Conservation (phyloP, 1,140 invertebrate species). For the Aphidius ervi region DNA sequence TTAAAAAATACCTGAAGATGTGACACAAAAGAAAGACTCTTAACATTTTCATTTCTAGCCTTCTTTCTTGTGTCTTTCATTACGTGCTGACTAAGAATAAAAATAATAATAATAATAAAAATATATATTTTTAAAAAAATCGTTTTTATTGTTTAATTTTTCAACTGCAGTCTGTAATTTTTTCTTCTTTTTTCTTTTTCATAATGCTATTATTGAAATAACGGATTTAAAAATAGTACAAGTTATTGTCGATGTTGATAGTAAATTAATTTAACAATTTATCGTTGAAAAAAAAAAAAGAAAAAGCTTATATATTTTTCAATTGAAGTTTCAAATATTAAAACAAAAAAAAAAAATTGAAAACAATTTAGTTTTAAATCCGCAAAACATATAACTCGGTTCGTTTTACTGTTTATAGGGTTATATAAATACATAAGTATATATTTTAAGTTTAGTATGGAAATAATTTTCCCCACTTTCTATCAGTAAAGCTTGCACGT, state of each 20-base stretch:
- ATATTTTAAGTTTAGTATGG: neutral
- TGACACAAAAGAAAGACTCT: neutral
- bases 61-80: slow-evolving; percentile 2
- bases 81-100: slow-evolving; percentile 1
- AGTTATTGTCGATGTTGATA: too few species aligned
- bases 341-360: neutral
- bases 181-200: too few species aligned
- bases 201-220: too few species aligned
- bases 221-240: too few species aligned
- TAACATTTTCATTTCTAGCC: neutral
- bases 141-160: too few species aligned
- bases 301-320: too few species aligned
- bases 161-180: too few species aligned
- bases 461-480: slow-evolving; percentile 14
- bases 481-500: slow-evolving; percentile 10
- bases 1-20: slow-evolving; percentile 4
- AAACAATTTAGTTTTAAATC: neutral
- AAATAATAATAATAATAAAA: too few species aligned
- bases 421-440: neutral
- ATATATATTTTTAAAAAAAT: too few species aligned
- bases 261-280: too few species aligned
- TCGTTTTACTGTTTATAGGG: neutral
- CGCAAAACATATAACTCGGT: neutral
- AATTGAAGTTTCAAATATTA: neutral
- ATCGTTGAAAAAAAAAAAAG: too few species aligned